Evolutionary conservation across 2,113 vertebrate genomes (phyloP).

Genomic region (Periophthalmus modestus): DNA sequence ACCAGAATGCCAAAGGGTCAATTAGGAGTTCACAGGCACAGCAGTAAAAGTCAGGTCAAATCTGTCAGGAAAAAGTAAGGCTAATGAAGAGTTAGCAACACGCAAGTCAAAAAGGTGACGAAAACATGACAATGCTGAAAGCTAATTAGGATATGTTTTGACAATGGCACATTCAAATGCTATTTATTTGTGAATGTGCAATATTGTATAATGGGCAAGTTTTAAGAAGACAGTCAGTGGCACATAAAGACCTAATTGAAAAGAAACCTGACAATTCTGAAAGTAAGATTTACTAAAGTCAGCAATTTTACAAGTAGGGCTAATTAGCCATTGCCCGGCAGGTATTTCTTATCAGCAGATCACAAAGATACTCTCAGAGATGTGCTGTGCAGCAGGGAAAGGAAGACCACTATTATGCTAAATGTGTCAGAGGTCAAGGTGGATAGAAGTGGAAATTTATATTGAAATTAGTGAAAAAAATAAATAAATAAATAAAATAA

Average conservation of each 20-base stretch:
- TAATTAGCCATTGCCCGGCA: neutral
- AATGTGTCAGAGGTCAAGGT: neutral
- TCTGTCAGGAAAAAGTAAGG: neutral
- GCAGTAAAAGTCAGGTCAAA: neutral
- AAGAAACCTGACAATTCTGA: neutral
- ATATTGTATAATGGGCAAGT: neutral
- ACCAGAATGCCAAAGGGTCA: neutral
- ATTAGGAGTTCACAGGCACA: neutral
- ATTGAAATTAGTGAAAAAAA: neutral
- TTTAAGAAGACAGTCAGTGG: neutral
- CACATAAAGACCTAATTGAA: neutral
- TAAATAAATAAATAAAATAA: no score
- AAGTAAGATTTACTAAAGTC: neutral
- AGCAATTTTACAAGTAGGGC: neutral
- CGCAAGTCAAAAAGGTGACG: neutral
- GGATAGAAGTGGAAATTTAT: neutral
- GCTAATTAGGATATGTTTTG: neutral
- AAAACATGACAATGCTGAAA: neutral
- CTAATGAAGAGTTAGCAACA: neutral
- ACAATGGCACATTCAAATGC: neutral
- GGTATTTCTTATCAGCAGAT: neutral
- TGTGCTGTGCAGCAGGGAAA: neutral
- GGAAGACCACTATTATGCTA: neutral
- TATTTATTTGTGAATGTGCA: neutral
- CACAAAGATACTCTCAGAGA: neutral